Percentiles rank a stretch among this genome's conserved stretches.
phyloP scores from a whole-genome alignment of 2,888 invertebrate species.

The Eretmocerus hayati region DNA sequence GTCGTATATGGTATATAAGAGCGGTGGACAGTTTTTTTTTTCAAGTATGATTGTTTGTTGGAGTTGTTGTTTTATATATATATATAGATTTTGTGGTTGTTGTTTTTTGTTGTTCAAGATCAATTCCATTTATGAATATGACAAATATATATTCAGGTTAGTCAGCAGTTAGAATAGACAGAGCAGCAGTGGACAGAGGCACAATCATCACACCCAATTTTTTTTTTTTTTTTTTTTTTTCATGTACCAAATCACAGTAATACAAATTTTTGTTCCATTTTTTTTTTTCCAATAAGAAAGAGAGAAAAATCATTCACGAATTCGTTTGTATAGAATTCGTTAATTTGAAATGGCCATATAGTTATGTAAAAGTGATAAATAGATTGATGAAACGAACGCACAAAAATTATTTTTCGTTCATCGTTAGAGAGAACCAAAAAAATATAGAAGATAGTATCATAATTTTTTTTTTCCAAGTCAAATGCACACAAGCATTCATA shows the following conservation, averaged over 20 bases:
- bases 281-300: no score
- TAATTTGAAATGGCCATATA: no score
- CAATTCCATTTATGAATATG: constrained; percentile 4
- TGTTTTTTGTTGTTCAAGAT: not conserved
- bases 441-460: no score
- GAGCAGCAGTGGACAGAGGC: constrained; percentile 46
- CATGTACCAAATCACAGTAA: constrained; percentile 9
- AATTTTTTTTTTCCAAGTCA: constrained; percentile 14
- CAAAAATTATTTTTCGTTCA: no score
- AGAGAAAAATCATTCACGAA: no score
- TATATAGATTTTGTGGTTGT: not conserved
- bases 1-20: no score
- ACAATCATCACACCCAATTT: constrained; percentile 43
- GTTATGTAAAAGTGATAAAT: no score
- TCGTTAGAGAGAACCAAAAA: no score
- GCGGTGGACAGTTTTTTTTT: no score
- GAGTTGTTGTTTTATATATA: not conserved
- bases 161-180: constrained; percentile 37
- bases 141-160: constrained; percentile 18
- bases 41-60: not conserved
- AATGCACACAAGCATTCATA: not conserved
- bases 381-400: no score
- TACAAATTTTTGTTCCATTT: no score
- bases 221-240: constrained; percentile 10
- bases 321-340: no score